Conservation (phyloP, 2,113 vertebrate species). For the Chrysemys picta region DNA sequence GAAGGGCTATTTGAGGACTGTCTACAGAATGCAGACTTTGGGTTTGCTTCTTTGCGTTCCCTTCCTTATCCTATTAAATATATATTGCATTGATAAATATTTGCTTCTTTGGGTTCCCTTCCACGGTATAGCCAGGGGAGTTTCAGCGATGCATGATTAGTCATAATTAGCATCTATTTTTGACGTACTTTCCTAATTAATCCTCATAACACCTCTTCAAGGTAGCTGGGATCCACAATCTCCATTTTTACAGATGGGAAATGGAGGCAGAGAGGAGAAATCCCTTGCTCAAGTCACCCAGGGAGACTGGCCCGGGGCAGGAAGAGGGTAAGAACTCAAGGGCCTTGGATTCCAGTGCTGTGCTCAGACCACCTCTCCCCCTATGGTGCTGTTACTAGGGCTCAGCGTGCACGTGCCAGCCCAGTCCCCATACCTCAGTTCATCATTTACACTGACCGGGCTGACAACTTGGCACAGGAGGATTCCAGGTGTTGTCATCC, state of each 20-base stretch:
- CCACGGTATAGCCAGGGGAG: background rate
- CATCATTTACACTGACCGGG: conserved; percentile 43
- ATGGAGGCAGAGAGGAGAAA: background rate
- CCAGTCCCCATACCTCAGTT: background rate
- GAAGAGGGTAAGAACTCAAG: background rate
- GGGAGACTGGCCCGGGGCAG: background rate
- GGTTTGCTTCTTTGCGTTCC: too few species aligned
- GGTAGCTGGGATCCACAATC: background rate
- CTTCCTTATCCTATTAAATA: background rate
- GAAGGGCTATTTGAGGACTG: background rate
- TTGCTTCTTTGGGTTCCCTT: background rate
- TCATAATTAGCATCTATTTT: background rate
- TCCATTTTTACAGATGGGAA: background rate
- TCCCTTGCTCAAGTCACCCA: background rate
- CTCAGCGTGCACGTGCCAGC: background rate
- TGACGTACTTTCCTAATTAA: background rate
- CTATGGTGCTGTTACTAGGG: background rate
- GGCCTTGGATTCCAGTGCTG: background rate
- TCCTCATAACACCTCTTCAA: background rate
- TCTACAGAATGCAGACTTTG: background rate
- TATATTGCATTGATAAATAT: background rate
- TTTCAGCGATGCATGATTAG: background rate
- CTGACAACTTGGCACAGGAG: conserved; percentile 43
- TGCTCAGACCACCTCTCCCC: background rate
- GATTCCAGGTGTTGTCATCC: conserved; percentile 15